Percentiles rank a stretch among this genome's conserved stretches.
phyloP scores from a whole-genome alignment of 2,888 invertebrate genomes.

The Ecliptopera silaceata region DNA sequence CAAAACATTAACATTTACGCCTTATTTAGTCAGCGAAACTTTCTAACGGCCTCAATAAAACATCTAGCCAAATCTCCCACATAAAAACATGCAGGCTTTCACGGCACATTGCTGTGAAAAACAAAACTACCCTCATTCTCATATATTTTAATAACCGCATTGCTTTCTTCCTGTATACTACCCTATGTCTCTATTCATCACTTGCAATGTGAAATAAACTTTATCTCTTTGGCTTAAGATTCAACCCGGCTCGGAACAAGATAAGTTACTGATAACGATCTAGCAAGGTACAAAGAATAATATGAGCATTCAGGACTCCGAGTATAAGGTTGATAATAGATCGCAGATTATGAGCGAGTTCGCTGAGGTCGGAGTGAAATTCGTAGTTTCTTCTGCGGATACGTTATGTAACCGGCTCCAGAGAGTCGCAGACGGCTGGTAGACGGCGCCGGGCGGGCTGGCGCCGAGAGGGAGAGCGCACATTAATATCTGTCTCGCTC shows the following conservation, averaged over 20 bases:
- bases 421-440: conserved; percentile 61
- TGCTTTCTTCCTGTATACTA: conserved; percentile 21
- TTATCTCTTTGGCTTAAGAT: conserved; percentile 7
- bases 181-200: not conserved
- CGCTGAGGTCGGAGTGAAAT: conserved; percentile 5
- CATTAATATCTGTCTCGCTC: conserved; percentile 42
- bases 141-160: conserved; percentile 32
- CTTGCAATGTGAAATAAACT: conserved; percentile 8
- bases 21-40: conserved; percentile 23
- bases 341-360: not conserved
- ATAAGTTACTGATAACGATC: not conserved
- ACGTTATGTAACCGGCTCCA: conserved; percentile 73
- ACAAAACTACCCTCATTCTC: conserved; percentile 35
- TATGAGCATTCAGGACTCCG: not conserved
- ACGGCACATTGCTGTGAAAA: conserved; percentile 33
- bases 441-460: conserved; percentile 82
- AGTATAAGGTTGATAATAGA: not conserved
- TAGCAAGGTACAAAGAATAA: not conserved
- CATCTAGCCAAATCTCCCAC: conserved; percentile 18
- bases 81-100: conserved; percentile 34
- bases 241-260: not conserved
- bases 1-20: conserved; percentile 22
- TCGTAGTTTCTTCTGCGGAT: conserved; percentile 28
- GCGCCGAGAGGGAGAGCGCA: conserved; percentile 66
- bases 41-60: conserved; percentile 25